Percentiles rank a stretch among this genome's conserved stretches.
Evolutionary conservation across 2,888 invertebrate species (phyloP).

Genomic region (Ernsta delagoae): DNA sequence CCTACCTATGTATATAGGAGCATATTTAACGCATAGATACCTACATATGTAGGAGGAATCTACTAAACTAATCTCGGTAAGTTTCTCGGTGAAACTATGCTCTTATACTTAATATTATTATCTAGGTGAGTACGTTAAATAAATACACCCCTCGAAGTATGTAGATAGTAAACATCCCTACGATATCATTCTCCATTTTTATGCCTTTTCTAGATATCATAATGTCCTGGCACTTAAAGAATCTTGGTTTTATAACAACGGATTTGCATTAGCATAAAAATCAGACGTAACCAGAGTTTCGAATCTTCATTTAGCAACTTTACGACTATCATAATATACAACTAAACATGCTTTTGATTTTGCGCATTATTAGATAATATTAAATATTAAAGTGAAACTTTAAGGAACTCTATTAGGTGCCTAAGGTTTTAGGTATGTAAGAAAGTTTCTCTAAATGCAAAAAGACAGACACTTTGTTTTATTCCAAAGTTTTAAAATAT

Average conservation of each 20-base stretch:
- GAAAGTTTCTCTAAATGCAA: too few relatives aligned
- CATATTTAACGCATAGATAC: too few relatives aligned
- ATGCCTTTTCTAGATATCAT: neutral
- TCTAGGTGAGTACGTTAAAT: too few relatives aligned
- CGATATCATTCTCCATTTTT: neutral
- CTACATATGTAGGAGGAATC: too few relatives aligned
- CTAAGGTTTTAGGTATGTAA: too few relatives aligned
- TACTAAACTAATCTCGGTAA: too few relatives aligned
- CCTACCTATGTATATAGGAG: too few relatives aligned
- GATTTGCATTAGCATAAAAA: slow-evolving; percentile 24
- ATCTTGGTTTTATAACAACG: neutral
- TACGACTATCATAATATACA: slow-evolving; percentile 5
- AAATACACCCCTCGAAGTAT: too few relatives aligned
- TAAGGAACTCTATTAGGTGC: neutral
- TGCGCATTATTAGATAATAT: slow-evolving; percentile 15
- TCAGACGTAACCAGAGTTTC: slow-evolving; percentile 1
- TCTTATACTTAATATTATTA: too few relatives aligned
- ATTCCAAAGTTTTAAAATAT: too few relatives aligned
- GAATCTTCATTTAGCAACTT: slow-evolving; percentile 9
- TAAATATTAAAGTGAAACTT: slow-evolving; percentile 18
- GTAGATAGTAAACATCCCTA: neutral
- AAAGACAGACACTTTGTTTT: too few relatives aligned
- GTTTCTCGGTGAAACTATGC: too few relatives aligned
- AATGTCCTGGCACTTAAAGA: neutral
- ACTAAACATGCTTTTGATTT: slow-evolving; percentile 31